Evolutionary conservation across 2,113 vertebrate genomes (phyloP).

Genomic region (Hemicordylus capensis): DNA sequence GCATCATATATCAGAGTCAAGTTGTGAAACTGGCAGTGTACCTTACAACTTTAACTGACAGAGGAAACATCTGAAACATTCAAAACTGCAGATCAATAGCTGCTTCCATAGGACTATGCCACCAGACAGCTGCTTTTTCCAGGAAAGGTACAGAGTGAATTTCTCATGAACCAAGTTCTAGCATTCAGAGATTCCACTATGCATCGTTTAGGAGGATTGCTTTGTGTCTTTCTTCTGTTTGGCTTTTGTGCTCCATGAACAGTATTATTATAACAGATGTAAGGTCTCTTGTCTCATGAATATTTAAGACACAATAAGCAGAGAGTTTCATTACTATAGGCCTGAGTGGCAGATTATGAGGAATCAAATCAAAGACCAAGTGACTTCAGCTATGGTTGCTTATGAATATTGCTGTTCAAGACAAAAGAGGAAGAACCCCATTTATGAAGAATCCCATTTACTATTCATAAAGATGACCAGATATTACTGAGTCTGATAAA

Average conservation of each 20-base stretch:
- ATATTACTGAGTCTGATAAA: not conserved
- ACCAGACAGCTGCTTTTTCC: not conserved
- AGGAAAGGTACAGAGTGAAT: not conserved
- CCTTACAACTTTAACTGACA: not conserved
- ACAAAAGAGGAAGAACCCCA: not conserved
- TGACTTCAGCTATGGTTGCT: slow-evolving; percentile 11
- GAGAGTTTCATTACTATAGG: slow-evolving; percentile 31
- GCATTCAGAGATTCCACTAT: not conserved
- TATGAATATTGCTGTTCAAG: not conserved
- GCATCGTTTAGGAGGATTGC: slow-evolving; percentile 21
- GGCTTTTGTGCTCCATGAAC: slow-evolving; percentile 38
- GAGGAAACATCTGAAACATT: not conserved
- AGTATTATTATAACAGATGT: slow-evolving; percentile 33
- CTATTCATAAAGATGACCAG: not conserved
- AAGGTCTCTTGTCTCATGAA: slow-evolving; percentile 59
- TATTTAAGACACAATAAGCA: slow-evolving; percentile 63
- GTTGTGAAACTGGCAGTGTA: slow-evolving; percentile 31
- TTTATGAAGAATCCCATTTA: too few species aligned
- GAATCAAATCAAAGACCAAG: slow-evolving; percentile 31
- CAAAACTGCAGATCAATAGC: not conserved
- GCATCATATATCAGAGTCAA: not conserved
- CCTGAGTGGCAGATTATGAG: slow-evolving; percentile 15
- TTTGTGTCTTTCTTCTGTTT: slow-evolving; percentile 34
- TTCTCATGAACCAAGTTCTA: not conserved
- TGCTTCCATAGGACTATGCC: not conserved